phyloP scores from a whole-genome alignment of 2,113 vertebrate species.

The Athene cunicularia region DNA sequence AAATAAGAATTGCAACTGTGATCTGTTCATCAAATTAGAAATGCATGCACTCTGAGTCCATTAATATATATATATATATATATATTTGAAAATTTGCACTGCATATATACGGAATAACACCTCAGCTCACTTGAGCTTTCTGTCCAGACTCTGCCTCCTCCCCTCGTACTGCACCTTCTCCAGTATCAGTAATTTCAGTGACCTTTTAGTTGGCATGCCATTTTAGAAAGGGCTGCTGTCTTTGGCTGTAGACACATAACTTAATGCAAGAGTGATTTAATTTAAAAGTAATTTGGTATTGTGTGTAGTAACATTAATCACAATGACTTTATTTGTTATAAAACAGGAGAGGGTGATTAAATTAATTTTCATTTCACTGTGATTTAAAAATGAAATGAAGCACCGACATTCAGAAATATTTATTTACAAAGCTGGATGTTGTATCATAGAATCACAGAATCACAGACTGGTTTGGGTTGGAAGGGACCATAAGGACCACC shows the following conservation, averaged over 20 bases:
- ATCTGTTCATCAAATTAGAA: background rate
- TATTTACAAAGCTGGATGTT: background rate
- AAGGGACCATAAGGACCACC: too few relatives aligned
- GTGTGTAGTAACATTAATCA: background rate
- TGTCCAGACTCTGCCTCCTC: background rate
- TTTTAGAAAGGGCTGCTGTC: background rate
- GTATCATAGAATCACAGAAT: too few relatives aligned
- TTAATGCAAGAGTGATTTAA: background rate
- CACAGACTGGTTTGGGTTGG: too few relatives aligned
- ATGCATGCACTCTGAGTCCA: background rate
- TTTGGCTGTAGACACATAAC: background rate
- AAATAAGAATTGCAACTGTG: background rate
- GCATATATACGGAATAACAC: fast-evolving
- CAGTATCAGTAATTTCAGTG: background rate
- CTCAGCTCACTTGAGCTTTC: background rate
- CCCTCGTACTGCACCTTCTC: background rate
- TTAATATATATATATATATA: background rate
- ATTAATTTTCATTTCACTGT: background rate
- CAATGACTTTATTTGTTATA: background rate
- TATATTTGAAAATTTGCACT: background rate
- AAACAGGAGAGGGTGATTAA: background rate
- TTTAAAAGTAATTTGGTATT: background rate
- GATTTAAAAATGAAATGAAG: background rate
- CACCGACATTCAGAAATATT: background rate
- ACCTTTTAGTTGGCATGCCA: background rate